Percentiles rank a stretch among this genome's conserved stretches.
Conservation (phyloP, 2,888 invertebrate genomes). For the Epirrita christyi region DNA sequence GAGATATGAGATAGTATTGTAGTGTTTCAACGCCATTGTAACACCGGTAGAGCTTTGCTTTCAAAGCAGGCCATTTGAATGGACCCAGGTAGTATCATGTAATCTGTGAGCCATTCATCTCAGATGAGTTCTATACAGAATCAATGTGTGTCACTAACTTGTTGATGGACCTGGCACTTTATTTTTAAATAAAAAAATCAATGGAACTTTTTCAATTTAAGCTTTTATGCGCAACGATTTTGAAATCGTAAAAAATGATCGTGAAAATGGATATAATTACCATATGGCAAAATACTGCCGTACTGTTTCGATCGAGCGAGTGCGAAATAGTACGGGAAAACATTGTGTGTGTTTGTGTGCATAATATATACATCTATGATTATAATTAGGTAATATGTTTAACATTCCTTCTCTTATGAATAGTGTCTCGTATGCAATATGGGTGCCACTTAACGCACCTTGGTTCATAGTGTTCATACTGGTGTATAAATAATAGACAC, state of each 20-base stretch:
- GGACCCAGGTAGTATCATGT: slow-evolving; percentile 27
- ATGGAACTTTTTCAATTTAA: slow-evolving; percentile 23
- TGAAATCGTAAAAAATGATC: slow-evolving; percentile 1
- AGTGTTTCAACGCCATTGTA: slow-evolving; percentile 65
- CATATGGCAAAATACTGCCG: neutral
- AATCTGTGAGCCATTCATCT: slow-evolving; percentile 40
- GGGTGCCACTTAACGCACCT: slow-evolving; percentile 55
- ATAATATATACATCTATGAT: neutral
- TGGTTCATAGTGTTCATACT: slow-evolving; percentile 42
- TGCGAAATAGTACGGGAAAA: too few species aligned
- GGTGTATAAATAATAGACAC: slow-evolving; percentile 72
- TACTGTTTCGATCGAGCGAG: neutral
- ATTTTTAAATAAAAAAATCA: slow-evolving; percentile 24
- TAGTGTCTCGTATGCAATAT: slow-evolving; percentile 53
- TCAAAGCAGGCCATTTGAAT: slow-evolving; percentile 58
- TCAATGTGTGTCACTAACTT: slow-evolving; percentile 52
- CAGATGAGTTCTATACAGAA: slow-evolving; percentile 47
- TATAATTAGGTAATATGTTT: slow-evolving; percentile 1
- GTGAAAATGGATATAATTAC: neutral
- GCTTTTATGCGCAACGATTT: slow-evolving; percentile 1
- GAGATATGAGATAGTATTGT: slow-evolving; percentile 68
- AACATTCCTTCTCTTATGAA: slow-evolving; percentile 20
- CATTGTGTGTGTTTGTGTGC: too few species aligned
- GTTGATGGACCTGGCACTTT: slow-evolving; percentile 44
- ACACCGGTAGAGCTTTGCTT: slow-evolving; percentile 45